Conservation (phyloP, 2,888 invertebrate species). For the Synanthedon vespiformis region DNA sequence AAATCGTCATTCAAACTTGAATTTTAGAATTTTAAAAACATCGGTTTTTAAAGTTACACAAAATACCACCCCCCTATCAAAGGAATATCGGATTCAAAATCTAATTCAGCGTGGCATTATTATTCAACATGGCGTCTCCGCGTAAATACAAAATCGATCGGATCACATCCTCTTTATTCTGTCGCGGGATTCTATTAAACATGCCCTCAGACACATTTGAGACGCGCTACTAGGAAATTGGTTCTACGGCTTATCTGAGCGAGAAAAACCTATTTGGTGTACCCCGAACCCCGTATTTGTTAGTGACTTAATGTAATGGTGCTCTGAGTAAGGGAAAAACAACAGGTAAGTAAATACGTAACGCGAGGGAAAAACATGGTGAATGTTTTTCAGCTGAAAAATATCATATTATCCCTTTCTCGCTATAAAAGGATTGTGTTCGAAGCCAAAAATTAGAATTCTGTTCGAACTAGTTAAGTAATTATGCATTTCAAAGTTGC, state of each 20-base stretch:
- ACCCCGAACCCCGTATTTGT: background rate
- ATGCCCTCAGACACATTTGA: constrained; percentile 39
- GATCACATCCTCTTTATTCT: constrained; percentile 19
- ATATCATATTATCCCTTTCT: no score
- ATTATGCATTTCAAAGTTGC: no score
- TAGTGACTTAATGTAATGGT: background rate
- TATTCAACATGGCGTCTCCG: constrained; percentile 15
- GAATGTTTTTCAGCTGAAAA: no score
- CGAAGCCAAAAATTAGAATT: no score
- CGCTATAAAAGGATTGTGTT: no score
- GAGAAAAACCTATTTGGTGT: constrained; percentile 13
- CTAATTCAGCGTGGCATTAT: constrained; percentile 8
- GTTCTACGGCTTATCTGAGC: constrained; percentile 30
- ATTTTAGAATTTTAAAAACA: no score
- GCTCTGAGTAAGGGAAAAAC: background rate
- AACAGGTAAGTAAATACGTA: background rate
- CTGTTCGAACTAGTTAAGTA: no score
- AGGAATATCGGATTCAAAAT: background rate
- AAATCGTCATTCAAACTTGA: no score
- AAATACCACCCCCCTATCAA: no score
- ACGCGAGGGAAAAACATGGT: background rate
- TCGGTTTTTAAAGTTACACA: no score
- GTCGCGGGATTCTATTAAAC: constrained; percentile 35
- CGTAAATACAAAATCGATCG: constrained; percentile 28
- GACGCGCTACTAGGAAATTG: constrained; percentile 36